Percentiles rank a stretch among this genome's conserved stretches.
Evolutionary conservation across 2,888 invertebrate species (phyloP).

Genomic region (Celastrina argiolus): DNA sequence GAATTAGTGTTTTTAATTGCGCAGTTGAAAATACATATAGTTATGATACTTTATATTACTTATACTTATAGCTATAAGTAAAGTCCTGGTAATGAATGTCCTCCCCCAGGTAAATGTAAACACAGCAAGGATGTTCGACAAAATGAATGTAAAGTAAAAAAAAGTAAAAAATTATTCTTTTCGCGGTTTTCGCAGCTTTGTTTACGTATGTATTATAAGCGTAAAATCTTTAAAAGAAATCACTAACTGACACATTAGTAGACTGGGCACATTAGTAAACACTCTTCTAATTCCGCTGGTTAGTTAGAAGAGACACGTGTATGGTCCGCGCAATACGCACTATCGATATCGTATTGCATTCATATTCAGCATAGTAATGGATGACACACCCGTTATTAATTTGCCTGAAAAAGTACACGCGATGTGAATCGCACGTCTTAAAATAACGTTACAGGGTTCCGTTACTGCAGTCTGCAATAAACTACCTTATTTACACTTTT

Average conservation of each 20-base stretch:
- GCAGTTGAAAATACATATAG: neutral
- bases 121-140: too few species aligned
- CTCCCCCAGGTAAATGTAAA: too few species aligned
- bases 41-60: too few species aligned
- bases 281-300: neutral
- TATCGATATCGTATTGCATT: too few species aligned
- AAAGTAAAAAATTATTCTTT: too few species aligned
- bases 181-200: too few species aligned
- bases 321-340: neutral
- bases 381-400: constrained; percentile 13
- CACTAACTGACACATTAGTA: neutral
- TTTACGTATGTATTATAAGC: too few species aligned
- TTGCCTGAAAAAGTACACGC: neutral
- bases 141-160: too few species aligned
- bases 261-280: neutral
- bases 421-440: neutral
- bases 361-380: constrained; percentile 16
- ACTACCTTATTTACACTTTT: neutral
- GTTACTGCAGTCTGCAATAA: neutral
- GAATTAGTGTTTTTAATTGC: neutral
- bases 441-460: neutral
- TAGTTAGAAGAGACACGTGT: neutral
- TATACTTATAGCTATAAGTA: too few species aligned
- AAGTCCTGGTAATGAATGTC: too few species aligned
- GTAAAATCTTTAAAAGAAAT: neutral